Evolutionary conservation across 2,888 invertebrate species (phyloP).

Genomic region (Pachymerium ferrugineum): DNA sequence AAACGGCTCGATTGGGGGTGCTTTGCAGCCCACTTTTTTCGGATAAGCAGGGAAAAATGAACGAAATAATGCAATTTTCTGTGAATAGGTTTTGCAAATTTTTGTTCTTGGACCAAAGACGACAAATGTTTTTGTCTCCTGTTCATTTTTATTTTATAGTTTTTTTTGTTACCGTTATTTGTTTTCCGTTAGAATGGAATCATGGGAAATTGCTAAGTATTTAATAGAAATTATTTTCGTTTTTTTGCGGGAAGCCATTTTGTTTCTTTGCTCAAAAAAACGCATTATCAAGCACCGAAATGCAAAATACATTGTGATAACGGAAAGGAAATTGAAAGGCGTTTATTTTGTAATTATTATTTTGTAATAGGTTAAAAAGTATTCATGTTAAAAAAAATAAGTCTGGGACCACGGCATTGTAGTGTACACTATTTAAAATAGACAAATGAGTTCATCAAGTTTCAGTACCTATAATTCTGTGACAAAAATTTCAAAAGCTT

Average conservation of each 20-base stretch:
- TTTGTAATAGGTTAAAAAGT: neutral
- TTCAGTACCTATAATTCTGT: too few species aligned
- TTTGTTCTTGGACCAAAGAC: too few species aligned
- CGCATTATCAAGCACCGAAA: neutral
- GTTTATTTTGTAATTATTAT: constrained; percentile 9
- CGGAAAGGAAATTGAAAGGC: neutral
- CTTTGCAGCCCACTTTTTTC: neutral
- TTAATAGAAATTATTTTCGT: neutral
- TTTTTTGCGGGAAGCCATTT: neutral
- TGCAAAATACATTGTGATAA: constrained; percentile 7
- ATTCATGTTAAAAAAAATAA: neutral
- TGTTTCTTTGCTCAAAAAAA: neutral
- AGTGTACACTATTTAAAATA: neutral
- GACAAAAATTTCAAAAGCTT: too few species aligned
- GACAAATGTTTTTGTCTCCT: neutral
- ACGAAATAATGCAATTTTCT: constrained; percentile 5
- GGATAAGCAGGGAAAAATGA: neutral
- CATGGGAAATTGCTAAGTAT: neutral
- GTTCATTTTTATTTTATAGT: neutral
- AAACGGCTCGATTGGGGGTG: neutral
- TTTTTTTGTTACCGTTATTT: neutral
- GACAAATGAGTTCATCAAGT: too few species aligned
- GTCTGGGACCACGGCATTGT: neutral
- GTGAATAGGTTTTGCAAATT: neutral
- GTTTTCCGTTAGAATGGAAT: neutral